These are phyloP conservation scores for Microctenopoma stevenorrisi DNA, from an alignment of 2,797 vertebrate genomes.

Conservation along the genomic window DNA sequence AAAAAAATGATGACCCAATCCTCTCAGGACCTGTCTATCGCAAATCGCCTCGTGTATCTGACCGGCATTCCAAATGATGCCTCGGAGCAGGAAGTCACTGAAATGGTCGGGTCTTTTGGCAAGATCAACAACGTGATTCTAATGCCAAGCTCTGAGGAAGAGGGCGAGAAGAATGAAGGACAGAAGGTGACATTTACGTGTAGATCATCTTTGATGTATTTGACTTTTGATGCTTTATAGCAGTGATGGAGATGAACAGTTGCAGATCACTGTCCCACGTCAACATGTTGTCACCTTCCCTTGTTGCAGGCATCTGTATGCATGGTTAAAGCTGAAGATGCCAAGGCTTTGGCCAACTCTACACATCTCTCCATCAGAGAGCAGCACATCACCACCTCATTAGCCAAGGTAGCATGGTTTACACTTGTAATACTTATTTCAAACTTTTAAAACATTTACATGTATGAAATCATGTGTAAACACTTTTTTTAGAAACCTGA, in stretches of 20 bases:
- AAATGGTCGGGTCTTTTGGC: conserved; percentile 70
- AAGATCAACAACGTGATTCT: conserved; percentile 77
- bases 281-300: background rate
- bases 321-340: conserved; percentile 68
- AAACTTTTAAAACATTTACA: no score
- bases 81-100: conserved; percentile 69
- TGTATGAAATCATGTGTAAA: background rate
- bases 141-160: conserved; percentile 52
- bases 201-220: background rate
- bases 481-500: conserved; percentile 49
- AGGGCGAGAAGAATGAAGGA: conserved; percentile 42
- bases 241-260: background rate
- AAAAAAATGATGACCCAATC: conserved; percentile 41
- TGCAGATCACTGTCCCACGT: background rate
- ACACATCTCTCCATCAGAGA: conserved; percentile 68
- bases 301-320: conserved; percentile 74
- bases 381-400: conserved; percentile 55
- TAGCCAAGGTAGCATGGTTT: conserved; percentile 58
- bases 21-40: conserved; percentile 11
- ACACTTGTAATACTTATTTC: no score
- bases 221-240: background rate
- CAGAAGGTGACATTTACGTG: conserved; percentile 58
- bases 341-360: conserved; percentile 60
- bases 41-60: conserved; percentile 64
- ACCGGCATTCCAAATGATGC: conserved; percentile 69